Evolutionary conservation across 2,113 vertebrate genomes (phyloP).

Genomic region (Chloropsis cyanopogon): DNA sequence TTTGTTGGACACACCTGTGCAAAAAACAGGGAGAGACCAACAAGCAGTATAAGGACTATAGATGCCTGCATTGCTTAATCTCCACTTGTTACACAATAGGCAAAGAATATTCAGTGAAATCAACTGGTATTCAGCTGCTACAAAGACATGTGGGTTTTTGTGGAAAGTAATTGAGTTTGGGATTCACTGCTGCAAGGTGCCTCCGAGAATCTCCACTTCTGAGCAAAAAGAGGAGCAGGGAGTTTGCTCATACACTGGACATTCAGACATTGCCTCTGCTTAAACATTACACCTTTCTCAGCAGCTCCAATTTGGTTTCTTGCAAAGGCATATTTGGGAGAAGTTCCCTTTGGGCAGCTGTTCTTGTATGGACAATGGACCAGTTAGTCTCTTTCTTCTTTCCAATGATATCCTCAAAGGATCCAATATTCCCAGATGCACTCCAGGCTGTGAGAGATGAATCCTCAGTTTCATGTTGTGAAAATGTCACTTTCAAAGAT

Average conservation of each 20-base stretch:
- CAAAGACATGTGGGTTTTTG: accelerated
- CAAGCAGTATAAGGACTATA: background rate
- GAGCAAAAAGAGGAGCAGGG: background rate
- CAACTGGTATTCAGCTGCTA: background rate
- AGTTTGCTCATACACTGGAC: background rate
- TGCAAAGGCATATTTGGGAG: background rate
- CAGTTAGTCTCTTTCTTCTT: background rate
- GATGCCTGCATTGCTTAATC: background rate
- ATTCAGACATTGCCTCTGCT: background rate
- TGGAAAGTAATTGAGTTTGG: background rate
- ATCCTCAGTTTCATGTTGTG: background rate
- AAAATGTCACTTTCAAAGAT: background rate
- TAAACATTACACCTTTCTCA: background rate
- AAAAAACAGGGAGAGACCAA: background rate
- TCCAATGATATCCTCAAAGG: background rate
- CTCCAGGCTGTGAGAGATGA: background rate
- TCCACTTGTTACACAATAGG: background rate
- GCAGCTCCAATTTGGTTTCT: background rate
- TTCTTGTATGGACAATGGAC: background rate
- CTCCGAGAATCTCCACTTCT: background rate
- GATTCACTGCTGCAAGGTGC: background rate
- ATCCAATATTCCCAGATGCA: background rate
- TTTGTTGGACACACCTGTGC: background rate
- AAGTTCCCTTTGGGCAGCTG: background rate
- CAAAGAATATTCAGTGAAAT: background rate